Percentiles rank a stretch among this genome's conserved stretches.
These are phyloP conservation scores for Aviceda subcristata DNA, from an alignment of 2,113 vertebrate genomes.

Conservation along the genomic window DNA sequence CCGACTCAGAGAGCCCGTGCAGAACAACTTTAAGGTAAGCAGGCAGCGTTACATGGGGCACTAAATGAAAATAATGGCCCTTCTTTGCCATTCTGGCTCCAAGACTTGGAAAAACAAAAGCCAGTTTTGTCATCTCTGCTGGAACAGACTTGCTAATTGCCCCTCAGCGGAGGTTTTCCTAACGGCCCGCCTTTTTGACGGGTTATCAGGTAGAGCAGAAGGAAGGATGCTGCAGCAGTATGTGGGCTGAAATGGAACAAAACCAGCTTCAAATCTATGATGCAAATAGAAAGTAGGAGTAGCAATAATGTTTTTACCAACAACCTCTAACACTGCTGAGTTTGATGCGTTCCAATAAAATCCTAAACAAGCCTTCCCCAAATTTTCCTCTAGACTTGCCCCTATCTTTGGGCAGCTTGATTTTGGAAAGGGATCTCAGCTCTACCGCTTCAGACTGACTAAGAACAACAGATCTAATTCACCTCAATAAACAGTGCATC, in stretches of 20 bases:
- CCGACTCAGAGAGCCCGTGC: background rate
- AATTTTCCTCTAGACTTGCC: background rate
- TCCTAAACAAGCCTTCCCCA: background rate
- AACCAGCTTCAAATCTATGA: background rate
- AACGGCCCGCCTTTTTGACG: background rate
- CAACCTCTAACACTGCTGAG: background rate
- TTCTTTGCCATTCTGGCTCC: background rate
- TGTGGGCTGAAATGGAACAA: constrained; percentile 20
- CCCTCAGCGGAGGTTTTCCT: background rate
- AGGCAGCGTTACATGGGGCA: background rate
- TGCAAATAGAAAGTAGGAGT: constrained; percentile 7
- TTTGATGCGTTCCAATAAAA: background rate
- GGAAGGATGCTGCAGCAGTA: background rate
- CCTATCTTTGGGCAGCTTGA: background rate
- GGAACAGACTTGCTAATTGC: constrained; percentile 4
- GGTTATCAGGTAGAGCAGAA: constrained; percentile 18
- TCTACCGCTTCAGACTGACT: background rate
- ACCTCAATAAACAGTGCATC: background rate
- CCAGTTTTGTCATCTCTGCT: background rate
- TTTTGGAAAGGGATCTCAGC: background rate
- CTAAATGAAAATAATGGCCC: background rate
- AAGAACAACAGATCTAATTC: background rate
- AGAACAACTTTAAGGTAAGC: background rate
- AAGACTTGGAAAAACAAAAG: background rate
- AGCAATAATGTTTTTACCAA: constrained; percentile 7